phyloP scores from a whole-genome alignment of 2,113 vertebrate genomes.

The Ciconia boyciana region DNA sequence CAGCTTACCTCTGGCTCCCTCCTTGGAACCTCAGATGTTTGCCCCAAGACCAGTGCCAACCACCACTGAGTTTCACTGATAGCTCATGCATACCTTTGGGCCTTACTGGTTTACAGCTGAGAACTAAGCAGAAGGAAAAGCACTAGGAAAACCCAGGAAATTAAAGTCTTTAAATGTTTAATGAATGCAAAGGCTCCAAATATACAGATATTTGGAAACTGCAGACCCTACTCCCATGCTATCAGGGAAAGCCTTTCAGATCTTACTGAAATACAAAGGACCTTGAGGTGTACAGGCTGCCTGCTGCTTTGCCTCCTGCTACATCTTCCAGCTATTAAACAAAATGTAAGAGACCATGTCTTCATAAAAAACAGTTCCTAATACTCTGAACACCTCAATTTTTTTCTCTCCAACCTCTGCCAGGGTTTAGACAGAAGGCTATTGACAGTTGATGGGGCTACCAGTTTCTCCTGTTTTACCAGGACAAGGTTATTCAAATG shows the following conservation, averaged over 20 bases:
- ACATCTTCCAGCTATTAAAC: not conserved
- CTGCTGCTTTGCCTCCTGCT: not conserved
- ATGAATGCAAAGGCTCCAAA: not conserved
- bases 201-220: not conserved
- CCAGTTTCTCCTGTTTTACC: not conserved
- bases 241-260: not conserved
- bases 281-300: not conserved
- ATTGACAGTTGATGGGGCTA: not conserved
- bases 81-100: not conserved
- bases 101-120: not conserved
- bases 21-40: not conserved
- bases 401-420: not conserved
- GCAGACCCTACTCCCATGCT: not conserved
- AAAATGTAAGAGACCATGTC: not conserved
- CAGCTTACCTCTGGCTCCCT: not conserved
- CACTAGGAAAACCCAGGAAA: not conserved
- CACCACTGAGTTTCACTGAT: not conserved
- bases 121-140: not conserved
- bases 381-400: not conserved
- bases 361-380: not conserved
- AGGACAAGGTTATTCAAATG: slow-evolving; percentile 36
- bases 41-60: not conserved
- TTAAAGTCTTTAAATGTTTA: not conserved
- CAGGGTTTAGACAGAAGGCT: not conserved
- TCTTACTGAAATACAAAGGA: not conserved